phyloP scores from a whole-genome alignment of 2,113 vertebrate species.

The Charina bottae region DNA sequence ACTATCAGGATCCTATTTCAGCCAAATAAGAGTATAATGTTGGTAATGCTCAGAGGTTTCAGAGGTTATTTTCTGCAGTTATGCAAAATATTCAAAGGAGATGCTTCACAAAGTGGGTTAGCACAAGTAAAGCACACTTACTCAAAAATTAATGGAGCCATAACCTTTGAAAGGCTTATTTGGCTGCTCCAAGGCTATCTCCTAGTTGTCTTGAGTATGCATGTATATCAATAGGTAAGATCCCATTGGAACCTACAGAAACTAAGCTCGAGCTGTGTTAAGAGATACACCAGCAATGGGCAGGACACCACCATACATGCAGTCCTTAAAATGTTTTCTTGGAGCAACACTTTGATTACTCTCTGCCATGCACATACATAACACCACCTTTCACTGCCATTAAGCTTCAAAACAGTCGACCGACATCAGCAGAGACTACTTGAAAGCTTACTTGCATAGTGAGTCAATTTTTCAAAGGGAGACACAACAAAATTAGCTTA shows the following conservation, averaged over 20 bases:
- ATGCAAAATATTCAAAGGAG: not conserved
- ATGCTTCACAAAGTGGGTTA: not conserved
- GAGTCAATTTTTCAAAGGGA: not conserved
- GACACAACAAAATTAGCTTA: not conserved
- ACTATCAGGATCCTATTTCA: not conserved
- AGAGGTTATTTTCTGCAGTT: not conserved
- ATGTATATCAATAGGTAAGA: too few relatives aligned
- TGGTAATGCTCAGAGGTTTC: not conserved
- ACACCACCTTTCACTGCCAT: not conserved
- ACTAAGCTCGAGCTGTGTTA: not conserved
- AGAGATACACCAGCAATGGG: not conserved
- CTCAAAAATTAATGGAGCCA: not conserved
- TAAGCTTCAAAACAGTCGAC: not conserved
- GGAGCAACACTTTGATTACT: not conserved
- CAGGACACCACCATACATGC: not conserved
- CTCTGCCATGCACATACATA: not conserved
- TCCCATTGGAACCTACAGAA: not conserved
- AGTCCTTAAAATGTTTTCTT: not conserved
- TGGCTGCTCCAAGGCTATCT: not conserved
- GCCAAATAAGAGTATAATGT: not conserved
- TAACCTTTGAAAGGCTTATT: not conserved
- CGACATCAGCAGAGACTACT: not conserved
- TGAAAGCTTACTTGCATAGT: not conserved
- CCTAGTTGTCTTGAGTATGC: not conserved
- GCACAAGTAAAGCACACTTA: not conserved